Evolutionary conservation across 2,888 invertebrate species (phyloP), one percentile per base, ranked within the genome.

Genomic region (Orgyia antiqua): DNA sequence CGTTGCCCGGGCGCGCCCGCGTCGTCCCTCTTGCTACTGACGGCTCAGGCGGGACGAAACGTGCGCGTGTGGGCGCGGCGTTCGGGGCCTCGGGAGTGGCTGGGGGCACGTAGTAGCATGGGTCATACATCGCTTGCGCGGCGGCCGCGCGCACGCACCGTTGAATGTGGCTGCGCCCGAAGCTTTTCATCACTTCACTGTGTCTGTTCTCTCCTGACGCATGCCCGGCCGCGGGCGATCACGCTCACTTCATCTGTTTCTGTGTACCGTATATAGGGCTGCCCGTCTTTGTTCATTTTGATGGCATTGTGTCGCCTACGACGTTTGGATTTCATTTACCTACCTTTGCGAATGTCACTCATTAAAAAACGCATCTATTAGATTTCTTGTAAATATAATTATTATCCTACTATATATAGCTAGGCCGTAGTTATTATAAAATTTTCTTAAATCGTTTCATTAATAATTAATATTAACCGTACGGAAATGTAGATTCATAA

Each of bases 101-200:
- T 29, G 60, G 61, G 64, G 70, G 66, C 74, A 58, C 67, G 80
- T 82, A 83, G 83, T 82, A 83, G 84, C 84, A 84, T 84, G 84
- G 80, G 84, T 82, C 82, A 82, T 78, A 79, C 79, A 80, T 83
- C 73, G 83, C 83, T 83, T 83, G 82, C 78, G 80, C 83, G 76
- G 74, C 77, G 80, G 78, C 82, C 82, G 80, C 74, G 77, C 79
- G 78, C 80, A 74, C 83, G 80, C 82, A 76, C 78, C 82, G 82
- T 80, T 84, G 68, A 76, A 82, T 84, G 84, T 84, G 84, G 83
- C 84, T 84, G 84, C 79, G 83, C 83, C 84, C 84, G 83, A 83
- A 61, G 84, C 84, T 84, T 86, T 67, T 83, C 84, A 84, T 84
- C 78, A 79, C 80, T 82, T 86, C 84, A 84, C 83, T 83, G 75